Base-by-base conservation (phyloP, 2,888 invertebrate species). In the Acheta domesticus region DNA sequence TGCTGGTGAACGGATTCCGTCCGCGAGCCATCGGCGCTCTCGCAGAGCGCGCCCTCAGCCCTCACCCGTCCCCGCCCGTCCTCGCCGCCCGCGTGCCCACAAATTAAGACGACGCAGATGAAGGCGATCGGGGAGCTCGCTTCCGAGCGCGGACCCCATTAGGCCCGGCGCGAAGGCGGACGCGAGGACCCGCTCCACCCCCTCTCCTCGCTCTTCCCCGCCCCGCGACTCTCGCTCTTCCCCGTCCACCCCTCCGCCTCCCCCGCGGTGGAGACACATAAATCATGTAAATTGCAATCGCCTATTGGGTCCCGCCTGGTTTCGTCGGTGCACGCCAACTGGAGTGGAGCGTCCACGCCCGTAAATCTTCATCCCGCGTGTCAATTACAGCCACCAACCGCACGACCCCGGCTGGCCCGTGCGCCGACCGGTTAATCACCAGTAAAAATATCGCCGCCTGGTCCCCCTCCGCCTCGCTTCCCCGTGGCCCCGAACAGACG, bases 41-140 rank as follows among this genome's bases (percentile, higher is more conserved):
- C 8, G 62, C 16, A 12, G 14, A 36, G 36, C 8, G 36, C 36
- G 36, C 36, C 36, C 36, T 8, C 36, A 36, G 36, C 36, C 36
- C 36, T 36, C 36, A 36, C 4, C 36, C 8, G 36, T 36, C 5
- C 36, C 36, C 8, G 36, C 36, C 5, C 36, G 36, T 36, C 36
- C 36, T n/a, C 62, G 4, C 62, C n/a, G 62, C 62, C n/a, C 62
- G 62, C 62, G 11, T 12, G 62, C 16, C 62, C 16, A 62, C 62
- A 62, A 62, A 62, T 62, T 62, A 62, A 62, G 62, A 62, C 62
- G 62, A 62, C 62, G 62, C 62, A 62, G 62, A n/a, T n/a, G 62
- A n/a, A 62, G 62, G 62, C 62, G 62, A 62, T 62, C 16, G 62
- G 36, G 62, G n/a, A n/a, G 62, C n/a, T n/a, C 62, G 62, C 62